A percentile compares a stretch with the other conserved stretches of the same genome.
phyloP scores from a whole-genome alignment of 2,888 invertebrate species.

The Synanthedon vespiformis region DNA sequence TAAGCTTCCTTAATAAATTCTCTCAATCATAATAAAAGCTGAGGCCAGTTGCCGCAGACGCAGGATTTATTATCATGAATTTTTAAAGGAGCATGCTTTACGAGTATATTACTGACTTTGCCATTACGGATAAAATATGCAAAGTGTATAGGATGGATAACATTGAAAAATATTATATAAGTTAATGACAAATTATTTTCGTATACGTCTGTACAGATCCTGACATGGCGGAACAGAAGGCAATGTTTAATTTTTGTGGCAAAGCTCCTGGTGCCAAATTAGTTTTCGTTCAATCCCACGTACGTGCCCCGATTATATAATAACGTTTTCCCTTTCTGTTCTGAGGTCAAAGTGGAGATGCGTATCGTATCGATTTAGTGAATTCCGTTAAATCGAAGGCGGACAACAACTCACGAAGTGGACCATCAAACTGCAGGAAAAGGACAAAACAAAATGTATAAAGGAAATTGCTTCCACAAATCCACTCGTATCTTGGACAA shows the following conservation, averaged over 20 bases:
- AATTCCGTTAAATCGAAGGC: slow-evolving; percentile 60
- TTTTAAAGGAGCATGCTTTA: too few species aligned
- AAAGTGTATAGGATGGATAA: too few species aligned
- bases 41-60: too few species aligned
- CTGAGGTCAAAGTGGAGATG: slow-evolving; percentile 42
- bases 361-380: slow-evolving; percentile 54
- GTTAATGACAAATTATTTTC: too few species aligned
- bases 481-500: slow-evolving; percentile 70
- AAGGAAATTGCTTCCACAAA: slow-evolving; percentile 72
- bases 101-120: too few species aligned
- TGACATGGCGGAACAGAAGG: slow-evolving; percentile 10
- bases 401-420: slow-evolving; percentile 59
- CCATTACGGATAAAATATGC: too few species aligned
- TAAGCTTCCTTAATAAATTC: too few species aligned
- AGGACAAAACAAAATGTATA: slow-evolving; percentile 72
- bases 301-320: slow-evolving; percentile 60
- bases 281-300: slow-evolving; percentile 51
- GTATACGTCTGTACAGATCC: neutral
- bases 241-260: slow-evolving; percentile 30
- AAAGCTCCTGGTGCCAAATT: slow-evolving; percentile 53
- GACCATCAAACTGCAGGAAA: slow-evolving; percentile 68
- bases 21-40: too few species aligned
- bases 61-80: too few species aligned
- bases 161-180: too few species aligned
- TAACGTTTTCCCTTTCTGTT: slow-evolving; percentile 43